Evolutionary conservation across 2,888 invertebrate genomes (phyloP).

Genomic region (Physocephala rufipes): DNA sequence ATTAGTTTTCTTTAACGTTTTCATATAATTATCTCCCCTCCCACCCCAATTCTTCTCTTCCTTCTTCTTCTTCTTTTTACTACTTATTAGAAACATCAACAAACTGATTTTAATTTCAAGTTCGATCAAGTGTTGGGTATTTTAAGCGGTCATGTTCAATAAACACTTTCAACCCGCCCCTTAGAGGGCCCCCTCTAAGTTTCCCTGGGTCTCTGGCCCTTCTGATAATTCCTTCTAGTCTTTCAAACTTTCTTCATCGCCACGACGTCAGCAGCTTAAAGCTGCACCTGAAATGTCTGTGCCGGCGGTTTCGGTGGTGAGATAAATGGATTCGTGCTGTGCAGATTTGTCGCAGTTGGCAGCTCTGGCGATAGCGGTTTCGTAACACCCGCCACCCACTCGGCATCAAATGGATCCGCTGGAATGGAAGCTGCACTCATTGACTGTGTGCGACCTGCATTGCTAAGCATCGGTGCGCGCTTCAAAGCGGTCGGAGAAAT

Average conservation of each 20-base stretch:
- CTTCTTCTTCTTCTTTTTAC: too few relatives aligned
- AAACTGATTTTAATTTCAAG: too few relatives aligned
- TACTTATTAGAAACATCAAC: too few relatives aligned
- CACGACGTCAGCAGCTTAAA: constrained; percentile 52
- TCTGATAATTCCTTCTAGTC: constrained; percentile 4
- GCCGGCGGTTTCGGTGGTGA: constrained; percentile 66
- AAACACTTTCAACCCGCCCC: constrained; percentile 3
- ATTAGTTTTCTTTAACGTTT: neutral
- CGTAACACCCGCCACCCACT: constrained; percentile 73
- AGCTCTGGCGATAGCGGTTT: constrained; percentile 68
- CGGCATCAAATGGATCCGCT: constrained; percentile 82
- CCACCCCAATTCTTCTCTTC: too few relatives aligned
- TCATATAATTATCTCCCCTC: too few relatives aligned
- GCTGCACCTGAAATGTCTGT: constrained; percentile 66
- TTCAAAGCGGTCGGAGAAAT: constrained; percentile 69
- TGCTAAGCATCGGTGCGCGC: constrained; percentile 67
- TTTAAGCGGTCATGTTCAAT: constrained; percentile 14
- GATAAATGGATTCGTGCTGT: constrained; percentile 66
- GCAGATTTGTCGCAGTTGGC: constrained; percentile 51
- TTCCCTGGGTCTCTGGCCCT: neutral
- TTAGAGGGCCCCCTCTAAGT: neutral
- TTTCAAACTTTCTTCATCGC: constrained; percentile 3
- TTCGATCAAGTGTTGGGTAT: neutral
- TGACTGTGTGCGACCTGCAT: constrained; percentile 71
- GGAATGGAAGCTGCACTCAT: constrained; percentile 65